These are phyloP conservation scores for Drepanosiphum platanoidis DNA, from an alignment of 2,888 invertebrate genomes.

Conservation along the genomic window DNA sequence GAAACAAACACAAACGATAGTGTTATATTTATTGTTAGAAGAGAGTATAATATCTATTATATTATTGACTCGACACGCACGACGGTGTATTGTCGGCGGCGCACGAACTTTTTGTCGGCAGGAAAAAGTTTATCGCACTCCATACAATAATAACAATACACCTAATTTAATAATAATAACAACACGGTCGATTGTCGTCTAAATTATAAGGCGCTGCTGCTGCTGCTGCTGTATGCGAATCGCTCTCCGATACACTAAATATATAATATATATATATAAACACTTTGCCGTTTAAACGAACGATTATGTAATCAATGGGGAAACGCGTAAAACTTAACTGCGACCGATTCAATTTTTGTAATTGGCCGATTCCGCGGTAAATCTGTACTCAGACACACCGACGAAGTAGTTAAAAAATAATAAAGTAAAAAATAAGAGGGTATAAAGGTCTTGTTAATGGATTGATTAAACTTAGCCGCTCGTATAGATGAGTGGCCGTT, in stretches of 20 bases:
- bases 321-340: neutral
- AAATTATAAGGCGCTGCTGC: neutral
- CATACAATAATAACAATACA: too few species aligned
- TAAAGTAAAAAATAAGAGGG: constrained; percentile 46
- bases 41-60: too few species aligned
- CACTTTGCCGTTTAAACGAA: constrained; percentile 18
- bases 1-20: too few species aligned
- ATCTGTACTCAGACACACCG: constrained; percentile 16
- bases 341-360: constrained; percentile 36
- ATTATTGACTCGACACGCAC: too few species aligned
- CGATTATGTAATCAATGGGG: neutral
- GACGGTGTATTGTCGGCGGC: too few species aligned
- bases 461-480: constrained; percentile 38
- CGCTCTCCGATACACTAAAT: neutral
- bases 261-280: neutral
- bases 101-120: neutral
- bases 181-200: neutral
- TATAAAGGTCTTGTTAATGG: constrained; percentile 51
- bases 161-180: too few species aligned
- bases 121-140: neutral
- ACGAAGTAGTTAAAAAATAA: constrained; percentile 27
- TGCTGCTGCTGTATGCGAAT: neutral
- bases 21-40: too few species aligned
- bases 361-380: constrained; percentile 46
- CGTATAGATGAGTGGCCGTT: constrained; percentile 22